A percentile compares a stretch with the other conserved stretches of the same genome.
Evolutionary conservation across 2,888 invertebrate species (phyloP).

Genomic region (Dorcus hopei): DNA sequence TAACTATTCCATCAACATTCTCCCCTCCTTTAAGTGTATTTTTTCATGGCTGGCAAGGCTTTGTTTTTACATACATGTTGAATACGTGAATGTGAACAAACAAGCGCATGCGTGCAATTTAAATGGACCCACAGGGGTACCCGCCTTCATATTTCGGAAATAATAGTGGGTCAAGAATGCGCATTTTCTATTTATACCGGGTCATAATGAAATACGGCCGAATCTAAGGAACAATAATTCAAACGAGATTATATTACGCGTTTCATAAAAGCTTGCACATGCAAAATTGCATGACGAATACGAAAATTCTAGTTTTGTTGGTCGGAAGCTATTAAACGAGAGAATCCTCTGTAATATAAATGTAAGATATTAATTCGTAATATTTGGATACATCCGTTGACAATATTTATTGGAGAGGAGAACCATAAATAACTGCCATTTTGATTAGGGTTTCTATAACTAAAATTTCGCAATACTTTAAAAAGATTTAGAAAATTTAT

Average conservation of each 20-base stretch:
- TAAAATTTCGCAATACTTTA: no score
- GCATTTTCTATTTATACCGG: no score
- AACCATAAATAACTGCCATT: no score
- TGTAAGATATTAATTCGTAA: no score
- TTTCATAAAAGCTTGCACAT: not conserved
- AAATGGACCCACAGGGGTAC: conserved; percentile 13
- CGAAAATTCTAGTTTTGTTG: not conserved
- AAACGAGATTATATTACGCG: not conserved
- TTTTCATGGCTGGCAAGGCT: conserved; percentile 27
- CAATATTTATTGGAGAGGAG: no score
- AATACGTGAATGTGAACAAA: conserved; percentile 21
- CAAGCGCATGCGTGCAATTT: conserved; percentile 23
- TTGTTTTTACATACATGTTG: conserved; percentile 26
- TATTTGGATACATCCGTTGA: no score
- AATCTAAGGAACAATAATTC: no score
- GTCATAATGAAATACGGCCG: no score
- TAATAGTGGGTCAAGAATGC: no score
- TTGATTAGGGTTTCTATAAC: no score
- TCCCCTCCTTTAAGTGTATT: conserved; percentile 10
- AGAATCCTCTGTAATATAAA: no score
- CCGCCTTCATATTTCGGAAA: not conserved
- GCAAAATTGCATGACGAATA: not conserved
- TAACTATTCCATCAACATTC: conserved; percentile 12
- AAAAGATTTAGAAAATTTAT: no score
- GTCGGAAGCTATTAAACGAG: not conserved